Evolutionary conservation across 2,797 vertebrate species (phyloP).

Genomic region (Rhinella marina): DNA sequence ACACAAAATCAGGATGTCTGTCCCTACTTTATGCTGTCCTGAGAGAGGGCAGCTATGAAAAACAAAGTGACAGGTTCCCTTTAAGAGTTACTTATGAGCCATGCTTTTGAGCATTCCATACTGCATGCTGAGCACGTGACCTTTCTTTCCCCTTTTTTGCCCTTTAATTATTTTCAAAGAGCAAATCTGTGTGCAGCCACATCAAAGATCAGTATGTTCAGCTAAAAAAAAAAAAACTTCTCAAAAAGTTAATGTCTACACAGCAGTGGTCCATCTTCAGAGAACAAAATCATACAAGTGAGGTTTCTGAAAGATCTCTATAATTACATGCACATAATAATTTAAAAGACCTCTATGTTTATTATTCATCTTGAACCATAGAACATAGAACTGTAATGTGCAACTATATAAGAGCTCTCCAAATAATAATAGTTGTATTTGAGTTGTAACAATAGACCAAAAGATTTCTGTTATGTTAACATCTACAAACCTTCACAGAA

Average conservation of each 20-base stretch:
- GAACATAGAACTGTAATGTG: neutral
- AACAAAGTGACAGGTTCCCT: too few species aligned
- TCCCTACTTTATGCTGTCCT: too few species aligned
- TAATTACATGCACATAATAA: conserved; percentile 23
- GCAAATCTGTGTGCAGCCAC: conserved; percentile 25
- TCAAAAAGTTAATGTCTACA: neutral
- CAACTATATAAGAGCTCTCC: neutral
- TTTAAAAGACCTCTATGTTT: neutral
- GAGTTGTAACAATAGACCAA: neutral
- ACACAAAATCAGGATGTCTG: too few species aligned
- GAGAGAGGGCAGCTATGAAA: too few species aligned
- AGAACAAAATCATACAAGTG: neutral
- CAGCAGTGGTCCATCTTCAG: conserved; percentile 6
- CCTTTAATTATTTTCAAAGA: conserved; percentile 37
- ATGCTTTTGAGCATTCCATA: neutral
- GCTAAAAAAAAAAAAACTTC: neutral
- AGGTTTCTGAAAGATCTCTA: conserved; percentile 5
- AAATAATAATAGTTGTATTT: neutral
- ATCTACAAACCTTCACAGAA: neutral
- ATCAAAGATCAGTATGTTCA: conserved; percentile 28
- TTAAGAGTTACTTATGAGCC: neutral
- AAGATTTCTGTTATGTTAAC: neutral
- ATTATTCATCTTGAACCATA: neutral
- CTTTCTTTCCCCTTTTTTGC: conserved; percentile 5
- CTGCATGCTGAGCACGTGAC: neutral